Base-by-base conservation (phyloP, 2,888 invertebrate species). In the Julus scanicus region DNA sequence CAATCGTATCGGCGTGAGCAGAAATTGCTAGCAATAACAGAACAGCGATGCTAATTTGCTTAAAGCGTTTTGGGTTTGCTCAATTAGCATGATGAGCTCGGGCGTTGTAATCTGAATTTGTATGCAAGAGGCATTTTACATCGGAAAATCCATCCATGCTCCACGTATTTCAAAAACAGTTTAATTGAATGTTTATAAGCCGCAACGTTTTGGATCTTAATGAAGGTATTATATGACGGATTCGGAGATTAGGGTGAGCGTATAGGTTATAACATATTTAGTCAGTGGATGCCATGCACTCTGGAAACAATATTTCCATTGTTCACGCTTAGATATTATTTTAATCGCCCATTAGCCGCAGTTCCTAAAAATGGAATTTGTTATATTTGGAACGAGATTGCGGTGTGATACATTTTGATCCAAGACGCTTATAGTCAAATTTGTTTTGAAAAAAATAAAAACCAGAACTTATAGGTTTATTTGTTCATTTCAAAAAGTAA, bases 21-120 rank as follows among this genome's bases (percentile, higher is more conserved):
- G 80, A 80, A 80, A 80, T 80, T 80, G 80, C 80, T 37, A 80
- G 37, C 80, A 80, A 80, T 80, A 37, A 80, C 80, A 80, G 80
- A 80, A 20, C 80, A 29, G 80, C 80, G 80, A 11, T 11, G 37
- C 80, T 80, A 80, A 80, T 80, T 80, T 80, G 80, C 37, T 29
- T 80, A 80, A 80, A 37, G 80, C 80, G 29, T 80, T 80, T 80
- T 11, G 80, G 80, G 44, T 80, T 29, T 37, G 80, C 80, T 80
- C 80, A 80, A 80, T 80, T 80, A 80, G 80, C 80, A 80, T 37
- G 80, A 80, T 80, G 80, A 63, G 63, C 63, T 63, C 63, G 53
- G 13, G 8, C 20, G 37, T 80, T 80, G 29, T 20, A 20, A 80
- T 80, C 80, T 37, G 80, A 29, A 37, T 80, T 80, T 80, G 37